Conservation (phyloP, 2,797 vertebrate genomes). For the Syndactyla subalaris region DNA sequence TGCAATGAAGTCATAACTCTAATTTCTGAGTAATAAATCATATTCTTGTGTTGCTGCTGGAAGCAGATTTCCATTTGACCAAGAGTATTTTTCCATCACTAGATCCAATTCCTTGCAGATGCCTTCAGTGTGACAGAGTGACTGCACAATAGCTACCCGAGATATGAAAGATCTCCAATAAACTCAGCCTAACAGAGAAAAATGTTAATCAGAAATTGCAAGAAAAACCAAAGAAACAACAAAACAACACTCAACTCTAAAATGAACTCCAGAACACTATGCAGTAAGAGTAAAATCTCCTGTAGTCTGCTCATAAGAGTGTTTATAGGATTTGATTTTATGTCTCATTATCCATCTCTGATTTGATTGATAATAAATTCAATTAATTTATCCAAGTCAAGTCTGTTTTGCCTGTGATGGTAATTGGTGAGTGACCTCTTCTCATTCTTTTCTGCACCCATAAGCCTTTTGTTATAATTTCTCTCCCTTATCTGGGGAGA, state of each 20-base stretch:
- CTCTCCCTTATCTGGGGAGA: background rate
- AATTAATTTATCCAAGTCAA: background rate
- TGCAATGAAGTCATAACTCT: background rate
- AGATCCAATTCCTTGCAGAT: background rate
- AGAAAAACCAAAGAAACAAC: background rate
- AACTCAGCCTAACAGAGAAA: background rate
- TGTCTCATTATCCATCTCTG: background rate
- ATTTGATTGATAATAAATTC: background rate
- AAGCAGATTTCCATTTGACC: background rate
- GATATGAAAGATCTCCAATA: background rate
- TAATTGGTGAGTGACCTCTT: background rate
- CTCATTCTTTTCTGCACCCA: background rate
- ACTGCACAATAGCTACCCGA: background rate
- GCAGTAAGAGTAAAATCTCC: background rate
- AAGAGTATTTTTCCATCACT: background rate
- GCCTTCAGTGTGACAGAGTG: background rate
- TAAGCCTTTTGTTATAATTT: background rate
- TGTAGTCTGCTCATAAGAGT: background rate
- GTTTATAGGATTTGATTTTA: background rate
- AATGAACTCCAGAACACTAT: background rate
- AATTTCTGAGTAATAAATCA: background rate
- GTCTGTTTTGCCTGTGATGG: background rate
- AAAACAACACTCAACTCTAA: background rate
- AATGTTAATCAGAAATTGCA: background rate
- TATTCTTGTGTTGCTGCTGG: background rate